phyloP scores from a whole-genome alignment of 2,797 vertebrate species.

The Platyrinchus mystaceus region DNA sequence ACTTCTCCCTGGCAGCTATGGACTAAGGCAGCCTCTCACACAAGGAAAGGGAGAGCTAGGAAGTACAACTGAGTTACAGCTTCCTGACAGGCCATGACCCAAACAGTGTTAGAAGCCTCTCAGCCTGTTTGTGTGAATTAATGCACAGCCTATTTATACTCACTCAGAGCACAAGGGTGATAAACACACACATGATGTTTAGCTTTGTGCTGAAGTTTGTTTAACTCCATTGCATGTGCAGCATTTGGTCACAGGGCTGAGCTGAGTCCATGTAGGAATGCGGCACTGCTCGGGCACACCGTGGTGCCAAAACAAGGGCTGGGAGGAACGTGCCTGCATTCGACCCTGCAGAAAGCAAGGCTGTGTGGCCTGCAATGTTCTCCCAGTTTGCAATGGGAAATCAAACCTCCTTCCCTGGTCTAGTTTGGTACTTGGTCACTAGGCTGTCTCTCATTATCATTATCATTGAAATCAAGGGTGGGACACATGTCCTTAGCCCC shows the following conservation, averaged over 20 bases:
- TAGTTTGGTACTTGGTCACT: neutral
- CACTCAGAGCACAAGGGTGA: neutral
- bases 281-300: neutral
- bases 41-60: neutral
- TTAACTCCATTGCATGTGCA: neutral
- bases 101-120: neutral
- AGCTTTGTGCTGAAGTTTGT: neutral
- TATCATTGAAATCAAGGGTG: neutral
- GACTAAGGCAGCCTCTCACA: neutral
- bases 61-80: neutral
- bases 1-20: neutral
- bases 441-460: neutral
- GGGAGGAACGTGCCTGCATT: neutral
- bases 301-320: neutral
- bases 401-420: neutral
- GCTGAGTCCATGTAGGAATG: neutral
- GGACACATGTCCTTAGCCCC: neutral
- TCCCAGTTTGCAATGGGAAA: neutral
- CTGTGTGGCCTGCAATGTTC: neutral
- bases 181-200: fast-evolving
- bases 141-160: neutral
- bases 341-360: fast-evolving
- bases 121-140: neutral
- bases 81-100: neutral
- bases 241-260: neutral